Evolutionary conservation across 2,888 invertebrate species (phyloP).

Genomic region (Hypselothyrea guttata): DNA sequence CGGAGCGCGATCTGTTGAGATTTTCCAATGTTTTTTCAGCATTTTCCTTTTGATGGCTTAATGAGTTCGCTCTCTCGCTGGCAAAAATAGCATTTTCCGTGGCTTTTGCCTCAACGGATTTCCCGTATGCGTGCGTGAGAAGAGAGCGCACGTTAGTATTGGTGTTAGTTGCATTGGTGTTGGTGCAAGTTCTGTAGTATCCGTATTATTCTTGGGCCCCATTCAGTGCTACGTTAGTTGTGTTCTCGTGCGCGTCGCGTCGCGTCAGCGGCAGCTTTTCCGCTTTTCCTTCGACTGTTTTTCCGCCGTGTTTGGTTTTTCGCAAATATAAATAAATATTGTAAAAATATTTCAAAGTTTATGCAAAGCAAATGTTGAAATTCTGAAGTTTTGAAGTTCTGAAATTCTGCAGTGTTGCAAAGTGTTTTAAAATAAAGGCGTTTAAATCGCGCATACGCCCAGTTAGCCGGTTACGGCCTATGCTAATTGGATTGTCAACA

Average conservation of each 20-base stretch:
- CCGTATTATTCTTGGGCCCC: slow-evolving; percentile 12
- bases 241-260: slow-evolving; percentile 64
- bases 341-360: not conserved
- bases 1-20: too few relatives aligned
- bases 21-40: slow-evolving; percentile 9
- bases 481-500: slow-evolving; percentile 75
- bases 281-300: slow-evolving; percentile 15
- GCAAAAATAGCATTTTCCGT: slow-evolving; percentile 57
- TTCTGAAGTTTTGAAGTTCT: slow-evolving; percentile 3
- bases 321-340: not conserved
- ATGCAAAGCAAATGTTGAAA: slow-evolving; percentile 1
- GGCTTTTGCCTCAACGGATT: slow-evolving; percentile 13
- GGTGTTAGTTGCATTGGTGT: slow-evolving; percentile 9
- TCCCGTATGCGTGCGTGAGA: slow-evolving; percentile 41
- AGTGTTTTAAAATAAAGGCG: too few relatives aligned
- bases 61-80: slow-evolving; percentile 41
- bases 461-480: slow-evolving; percentile 20
- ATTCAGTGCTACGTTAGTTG: slow-evolving; percentile 70
- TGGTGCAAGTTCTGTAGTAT: slow-evolving; percentile 4
- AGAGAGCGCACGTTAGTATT: slow-evolving; percentile 29
- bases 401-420: not conserved
- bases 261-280: slow-evolving; percentile 25
- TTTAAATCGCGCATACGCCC: slow-evolving; percentile 32
- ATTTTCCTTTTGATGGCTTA: slow-evolving; percentile 23
- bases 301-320: slow-evolving; percentile 17